Base-by-base conservation (phyloP, 2,888 invertebrate species). In the Xanthostigma xanthostigma region DNA sequence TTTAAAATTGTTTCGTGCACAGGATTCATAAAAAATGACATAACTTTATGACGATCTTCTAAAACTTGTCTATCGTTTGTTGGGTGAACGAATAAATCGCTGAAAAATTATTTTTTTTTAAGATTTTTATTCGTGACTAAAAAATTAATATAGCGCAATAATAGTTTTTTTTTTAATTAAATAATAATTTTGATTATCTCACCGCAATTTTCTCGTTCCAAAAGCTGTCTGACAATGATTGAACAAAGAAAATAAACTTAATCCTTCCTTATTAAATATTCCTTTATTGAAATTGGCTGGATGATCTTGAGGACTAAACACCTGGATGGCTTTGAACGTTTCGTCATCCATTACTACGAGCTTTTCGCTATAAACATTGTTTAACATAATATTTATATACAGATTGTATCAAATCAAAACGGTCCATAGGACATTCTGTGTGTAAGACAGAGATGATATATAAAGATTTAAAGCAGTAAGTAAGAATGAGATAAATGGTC, bases 271-370 rank as follows among this genome's bases (percentile, higher is more conserved):
- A 48, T 62, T 70, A 2, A 70, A 70, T 34, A 69, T 69, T 8
- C 81, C 81, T 51, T 76, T 73, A 63, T 84, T 86, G 62, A 81
- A 84, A 36, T 75, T 75, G 50, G 86, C 83, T 9, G 88, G 87
- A 59, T 88, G 87, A 2, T 76, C 70, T 46, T 78, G 73, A 3
- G 75, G 70, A 52, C 79, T 76, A 64, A 91, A 86, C 53, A 93
- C 80, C 63, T 88, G 83, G 39, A 93, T 68, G 0, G 84, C 82
- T 49, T 76, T 75, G 63, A 81, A 85, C 0, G 82, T 79, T 53
- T 80, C 79, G 37, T 77, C 74, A 64, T 86, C 84, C 51, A 88
- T 71, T 53, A 77, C 74, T 13, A 88, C 78, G 57, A 81, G 71
- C 59, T 84, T 76, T 45, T 74, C 71, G 52, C 86, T 86, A 56